Base-by-base conservation (phyloP, 2,113 vertebrate genomes). In the Mesocricetus auratus region DNA sequence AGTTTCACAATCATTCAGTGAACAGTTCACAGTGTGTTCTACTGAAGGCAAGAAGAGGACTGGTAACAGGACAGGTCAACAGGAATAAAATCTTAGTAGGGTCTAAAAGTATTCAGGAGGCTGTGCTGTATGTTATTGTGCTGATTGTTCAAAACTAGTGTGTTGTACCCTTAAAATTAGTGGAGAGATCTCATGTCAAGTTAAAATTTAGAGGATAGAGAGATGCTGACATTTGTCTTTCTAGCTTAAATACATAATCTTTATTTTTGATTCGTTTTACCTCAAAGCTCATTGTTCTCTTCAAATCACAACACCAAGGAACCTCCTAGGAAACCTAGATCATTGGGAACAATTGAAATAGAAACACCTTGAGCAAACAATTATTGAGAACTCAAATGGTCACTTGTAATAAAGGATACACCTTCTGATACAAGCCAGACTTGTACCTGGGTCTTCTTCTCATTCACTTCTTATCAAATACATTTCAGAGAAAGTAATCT, bases 321-420 rank as follows among this genome's bases (percentile, higher is more conserved):
- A 31, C 16, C 68, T 93, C 93, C 94, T 50, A 93, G 42, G 66
- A 78, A 78, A 78, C 11, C 0, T 8, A 36, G 26, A 29, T 78
- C 12, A 62, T 88, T 24, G 11, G 31, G 86, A 97, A 69, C 77
- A 95, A 86, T 42, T 39, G 62, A 93, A 90, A 94, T 83, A 91
- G 64, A 86, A 96, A 73, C 31, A 58, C 68, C 69, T 42, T 36
- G 69, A 96, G 60, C 50, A 78, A 94, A 50, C 74, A 12, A 77
- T 88, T 64, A 90, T 33, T 56, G 36, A 91, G 71, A 93, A 95
- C 22, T 56, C 77, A 94, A 95, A 82, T 26, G n/a, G 42, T 97
- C 71, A 78, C 68, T 92, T 90, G 45, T n/a, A 92, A 88, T 71
- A 94, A 93, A 93, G 16, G 39, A 92, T 19, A 64, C 45, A 42